Base-by-base conservation (phyloP, 2,888 invertebrate species). In the Empis stercorea region DNA sequence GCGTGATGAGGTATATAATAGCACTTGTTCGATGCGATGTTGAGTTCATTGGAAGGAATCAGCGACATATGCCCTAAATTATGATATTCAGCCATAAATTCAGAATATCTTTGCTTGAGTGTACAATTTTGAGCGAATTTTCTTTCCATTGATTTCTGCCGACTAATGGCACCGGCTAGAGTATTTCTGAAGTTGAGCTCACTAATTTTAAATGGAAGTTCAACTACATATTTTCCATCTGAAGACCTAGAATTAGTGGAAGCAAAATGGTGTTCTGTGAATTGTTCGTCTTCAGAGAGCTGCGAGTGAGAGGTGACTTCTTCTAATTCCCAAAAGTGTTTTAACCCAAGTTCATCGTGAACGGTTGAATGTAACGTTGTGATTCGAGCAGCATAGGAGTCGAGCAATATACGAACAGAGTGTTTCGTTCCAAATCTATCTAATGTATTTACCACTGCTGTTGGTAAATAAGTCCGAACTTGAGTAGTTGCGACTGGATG, bases 1-100 rank as follows among this genome's bases (percentile, higher is more conserved):
- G 52, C 51, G 44, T 56, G 54, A 30, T 56, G 51, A 10, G 54
- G 45, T 11, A 53, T 37, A 23, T 54, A 56, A 5, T 20, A 20
- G 20, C 20, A 4, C 10, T 49, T 44, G 10, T 30, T 30, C 14
- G 27, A 36, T 5, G 34, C 44, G 5, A 44, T 41, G 11, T 46
- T 30, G 10, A 47, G 14, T 40, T 54, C 45, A 17, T 42, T 10
- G 4, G 41, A 10, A 3, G 41, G 23, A 16, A 52, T 30, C 11
- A 36, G 23, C 17, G 42, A 44, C 52, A 54, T 52, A 13, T 54
- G 52, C 5, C 48, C 49, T 17, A 51, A 42, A 3, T n/a, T 30
- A n/a, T 50, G 15, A 46, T 56, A 52, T 17, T 52, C 51, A 1
- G 48, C 23, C 34, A 55, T 38, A 43, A 55, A 54, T 7, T 43